Conservation (phyloP, 1,140 invertebrate species). For the Yoshiicerus persimilis region DNA sequence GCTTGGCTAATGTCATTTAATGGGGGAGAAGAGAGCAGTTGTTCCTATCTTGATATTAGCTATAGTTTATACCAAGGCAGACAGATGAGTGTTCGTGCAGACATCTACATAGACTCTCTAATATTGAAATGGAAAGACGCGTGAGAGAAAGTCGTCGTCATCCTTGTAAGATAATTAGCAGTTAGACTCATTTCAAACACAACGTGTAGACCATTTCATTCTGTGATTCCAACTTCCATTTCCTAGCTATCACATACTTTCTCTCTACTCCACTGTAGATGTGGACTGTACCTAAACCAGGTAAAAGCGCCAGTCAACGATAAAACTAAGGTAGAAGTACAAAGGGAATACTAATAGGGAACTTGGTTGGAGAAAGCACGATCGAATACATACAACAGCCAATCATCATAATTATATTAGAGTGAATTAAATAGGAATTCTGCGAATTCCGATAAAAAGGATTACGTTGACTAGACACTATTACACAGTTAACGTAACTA, state of each 20-base stretch:
- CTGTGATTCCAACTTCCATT: not conserved
- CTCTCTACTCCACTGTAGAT: no score
- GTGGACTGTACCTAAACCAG: not conserved
- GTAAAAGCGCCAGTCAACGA: not conserved
- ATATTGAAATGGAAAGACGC: not conserved
- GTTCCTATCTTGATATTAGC: not conserved
- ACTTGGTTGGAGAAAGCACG: not conserved
- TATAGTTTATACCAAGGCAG: not conserved
- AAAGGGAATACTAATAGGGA: not conserved
- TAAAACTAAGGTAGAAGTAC: not conserved
- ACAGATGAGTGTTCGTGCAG: not conserved
- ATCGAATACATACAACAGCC: not conserved
- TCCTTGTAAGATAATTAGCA: constrained; percentile 15
- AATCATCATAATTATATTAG: constrained; percentile 7
- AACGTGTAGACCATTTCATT: not conserved
- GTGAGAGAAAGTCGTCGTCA: not conserved
- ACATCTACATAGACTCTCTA: not conserved
- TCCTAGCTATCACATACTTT: not conserved
- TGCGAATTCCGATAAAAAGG: not conserved
- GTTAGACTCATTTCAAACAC: not conserved
- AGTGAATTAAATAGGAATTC: constrained; percentile 8
- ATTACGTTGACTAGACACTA: not conserved
- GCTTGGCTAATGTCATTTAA: not conserved
- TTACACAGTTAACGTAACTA: not conserved
- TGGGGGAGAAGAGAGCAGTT: not conserved